Evolutionary conservation across 2,113 vertebrate species (phyloP).

Genomic region (Octodon degus): DNA sequence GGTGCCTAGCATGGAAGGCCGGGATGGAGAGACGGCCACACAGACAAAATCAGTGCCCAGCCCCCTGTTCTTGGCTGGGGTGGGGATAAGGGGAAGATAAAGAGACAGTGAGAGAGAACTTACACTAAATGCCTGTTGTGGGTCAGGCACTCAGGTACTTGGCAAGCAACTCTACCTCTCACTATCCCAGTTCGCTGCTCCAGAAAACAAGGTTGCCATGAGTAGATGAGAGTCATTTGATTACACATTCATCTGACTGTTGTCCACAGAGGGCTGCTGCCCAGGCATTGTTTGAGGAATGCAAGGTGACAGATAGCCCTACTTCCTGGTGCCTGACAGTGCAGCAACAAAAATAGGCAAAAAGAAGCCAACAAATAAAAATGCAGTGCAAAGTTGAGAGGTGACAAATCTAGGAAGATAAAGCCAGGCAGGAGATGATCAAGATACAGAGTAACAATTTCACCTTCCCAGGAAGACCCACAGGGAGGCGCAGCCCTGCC

Average conservation of each 20-base stretch:
- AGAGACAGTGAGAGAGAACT: neutral
- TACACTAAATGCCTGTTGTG: neutral
- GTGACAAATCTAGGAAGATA: neutral
- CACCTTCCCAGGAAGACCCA: neutral
- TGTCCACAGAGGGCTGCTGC: neutral
- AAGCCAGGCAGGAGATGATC: neutral
- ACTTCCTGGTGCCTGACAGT: neutral
- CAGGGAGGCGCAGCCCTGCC: neutral
- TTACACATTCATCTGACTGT: neutral
- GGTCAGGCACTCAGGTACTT: neutral
- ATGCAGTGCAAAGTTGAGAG: neutral
- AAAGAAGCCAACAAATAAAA: neutral
- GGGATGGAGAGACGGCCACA: neutral
- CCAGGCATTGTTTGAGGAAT: neutral
- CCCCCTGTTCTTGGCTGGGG: neutral
- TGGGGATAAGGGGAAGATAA: neutral
- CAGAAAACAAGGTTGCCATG: neutral
- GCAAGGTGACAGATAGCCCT: neutral
- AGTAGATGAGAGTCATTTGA: neutral
- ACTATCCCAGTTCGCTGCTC: neutral
- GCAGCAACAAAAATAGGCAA: neutral
- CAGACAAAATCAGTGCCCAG: neutral
- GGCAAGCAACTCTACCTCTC: neutral
- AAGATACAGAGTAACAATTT: neutral
- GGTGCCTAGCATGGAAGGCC: neutral